Evolutionary conservation across 2,797 vertebrate species (phyloP), one percentile per base, ranked within the genome.

Genomic region (Clarias laeviceps): DNA sequence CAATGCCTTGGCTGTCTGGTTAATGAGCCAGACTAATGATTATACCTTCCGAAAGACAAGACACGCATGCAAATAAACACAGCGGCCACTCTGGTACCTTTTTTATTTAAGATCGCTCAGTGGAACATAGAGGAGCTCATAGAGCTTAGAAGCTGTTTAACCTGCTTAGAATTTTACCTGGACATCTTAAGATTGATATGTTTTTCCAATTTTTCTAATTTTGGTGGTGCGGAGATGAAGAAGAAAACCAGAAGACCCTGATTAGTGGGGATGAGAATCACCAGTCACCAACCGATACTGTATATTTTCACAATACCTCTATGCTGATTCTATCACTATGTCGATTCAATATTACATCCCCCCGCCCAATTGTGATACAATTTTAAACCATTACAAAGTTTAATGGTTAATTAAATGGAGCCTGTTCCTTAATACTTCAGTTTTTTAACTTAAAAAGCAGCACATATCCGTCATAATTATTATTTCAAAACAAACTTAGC

Each of bases 1-100:
- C 83, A 62, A 40, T 64, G 57, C 65, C 66, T 59, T 57, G 12
- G 1, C 79, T 72, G 45, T 37, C 45, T 27, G 57, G 27, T 66
- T 57, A 85, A 80, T 80, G 84, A 85, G 56, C 56, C 66, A 54
- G 32, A 50, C 54, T 85, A 80, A 72, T 80, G 27, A 70, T 50
- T 17, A 64, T 27, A 62, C 37, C 68, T 72, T 80, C 45, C 69
- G 57, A 40, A 65, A 54, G 69, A 85, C 78, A 20, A 65, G 22
- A 34, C 68, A 74, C 5, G 37, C 57, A 80, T 80, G 83, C 57
- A 80, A 84, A 85, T 73, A 59, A 77, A 29, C 20, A 73, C 68
- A 80, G 57, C 34, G 69, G 45, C 22, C 69, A 37, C 56, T 62
- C 32, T 61, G 37, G 29, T 78, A 37, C 76, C 20, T 37, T 61